Evolutionary conservation across 2,888 invertebrate genomes (phyloP).

Genomic region (Belgica antarctica): DNA sequence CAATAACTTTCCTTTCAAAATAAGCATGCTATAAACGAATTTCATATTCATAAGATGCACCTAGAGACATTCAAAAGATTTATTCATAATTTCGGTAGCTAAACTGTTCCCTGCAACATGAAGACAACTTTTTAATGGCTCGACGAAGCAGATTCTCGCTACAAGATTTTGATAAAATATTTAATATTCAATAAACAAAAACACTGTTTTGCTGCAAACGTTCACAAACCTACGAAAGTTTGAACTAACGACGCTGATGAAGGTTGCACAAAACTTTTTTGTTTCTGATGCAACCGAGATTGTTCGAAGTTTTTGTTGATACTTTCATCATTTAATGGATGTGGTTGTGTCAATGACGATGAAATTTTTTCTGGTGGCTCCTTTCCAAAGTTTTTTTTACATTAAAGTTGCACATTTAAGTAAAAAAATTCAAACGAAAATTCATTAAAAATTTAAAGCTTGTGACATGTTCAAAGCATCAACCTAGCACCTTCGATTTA

Average conservation of each 20-base stretch:
- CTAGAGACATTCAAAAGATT: slow-evolving; percentile 5
- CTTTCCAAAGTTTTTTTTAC: too few species aligned
- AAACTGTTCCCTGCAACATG: neutral
- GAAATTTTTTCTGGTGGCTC: too few species aligned
- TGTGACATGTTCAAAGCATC: too few species aligned
- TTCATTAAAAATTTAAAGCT: too few species aligned
- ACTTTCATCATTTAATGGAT: too few species aligned
- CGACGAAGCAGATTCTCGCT: neutral
- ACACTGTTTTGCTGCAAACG: neutral
- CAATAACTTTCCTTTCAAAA: neutral
- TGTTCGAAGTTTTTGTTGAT: too few species aligned
- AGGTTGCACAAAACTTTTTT: too few species aligned
- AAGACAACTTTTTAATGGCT: neutral
- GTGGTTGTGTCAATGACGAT: too few species aligned
- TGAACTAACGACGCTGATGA: neutral
- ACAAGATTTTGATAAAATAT: slow-evolving; percentile 36
- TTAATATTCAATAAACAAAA: slow-evolving; percentile 37
- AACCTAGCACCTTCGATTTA: too few species aligned
- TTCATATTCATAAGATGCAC: slow-evolving; percentile 5
- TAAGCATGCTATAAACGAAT: slow-evolving; percentile 1
- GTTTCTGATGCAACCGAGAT: too few species aligned
- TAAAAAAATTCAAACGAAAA: too few species aligned
- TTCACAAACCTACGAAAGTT: neutral
- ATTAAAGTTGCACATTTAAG: too few species aligned
- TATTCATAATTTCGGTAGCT: neutral